Evolutionary conservation across 2,113 vertebrate species (phyloP).

Genomic region (Ginglymostoma cirratum): DNA sequence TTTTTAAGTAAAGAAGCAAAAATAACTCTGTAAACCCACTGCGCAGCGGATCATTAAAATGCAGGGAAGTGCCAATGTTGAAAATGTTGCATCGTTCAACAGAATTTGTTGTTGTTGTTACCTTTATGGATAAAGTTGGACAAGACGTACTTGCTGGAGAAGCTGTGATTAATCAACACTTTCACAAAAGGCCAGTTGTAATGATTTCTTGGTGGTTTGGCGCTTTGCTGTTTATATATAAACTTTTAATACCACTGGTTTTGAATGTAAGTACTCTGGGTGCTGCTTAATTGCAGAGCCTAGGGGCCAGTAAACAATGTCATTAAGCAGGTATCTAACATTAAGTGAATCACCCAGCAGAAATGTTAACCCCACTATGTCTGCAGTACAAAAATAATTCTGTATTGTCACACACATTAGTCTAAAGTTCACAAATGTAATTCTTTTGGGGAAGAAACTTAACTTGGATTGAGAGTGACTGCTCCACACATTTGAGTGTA

Average conservation of each 20-base stretch:
- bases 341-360: not conserved
- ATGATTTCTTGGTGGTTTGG: not conserved
- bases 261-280: not conserved
- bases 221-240: not conserved
- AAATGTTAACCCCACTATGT: not conserved
- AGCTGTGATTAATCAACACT: not conserved
- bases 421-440: not conserved
- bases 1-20: not conserved
- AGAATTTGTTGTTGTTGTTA: constrained; percentile 4
- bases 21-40: not conserved
- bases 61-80: not conserved
- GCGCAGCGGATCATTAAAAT: not conserved
- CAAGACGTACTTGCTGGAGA: constrained; percentile 10
- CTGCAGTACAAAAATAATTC: not conserved
- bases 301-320: not conserved
- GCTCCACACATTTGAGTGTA: not conserved
- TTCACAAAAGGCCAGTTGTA: constrained; percentile 10
- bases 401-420: not conserved
- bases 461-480: not conserved
- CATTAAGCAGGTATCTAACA: not conserved
- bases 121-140: not conserved
- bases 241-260: not conserved
- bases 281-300: not conserved
- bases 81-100: not conserved
- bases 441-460: not conserved